Evolutionary conservation across 1,140 invertebrate genomes (phyloP), one percentile per base, ranked within the genome.

Genomic region (Leptestheria dahalacensis): DNA sequence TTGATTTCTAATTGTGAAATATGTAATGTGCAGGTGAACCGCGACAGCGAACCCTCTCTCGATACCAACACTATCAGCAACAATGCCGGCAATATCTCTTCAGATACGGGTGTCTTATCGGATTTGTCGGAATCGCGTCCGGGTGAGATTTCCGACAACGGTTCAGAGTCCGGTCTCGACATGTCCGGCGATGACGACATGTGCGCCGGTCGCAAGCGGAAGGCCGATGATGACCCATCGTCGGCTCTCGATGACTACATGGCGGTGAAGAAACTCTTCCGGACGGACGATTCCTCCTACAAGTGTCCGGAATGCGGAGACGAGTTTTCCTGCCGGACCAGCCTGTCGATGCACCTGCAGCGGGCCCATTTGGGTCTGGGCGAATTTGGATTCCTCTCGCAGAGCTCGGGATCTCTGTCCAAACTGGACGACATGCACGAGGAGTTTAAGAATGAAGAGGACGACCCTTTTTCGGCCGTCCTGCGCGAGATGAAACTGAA

Each of bases 401-500:
- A n/a, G n/a, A 54, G 52, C 66, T 21, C 71, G 75, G 26, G 68
- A 70, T 63, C 59, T 69, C 9, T 71, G 71, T 52, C 3, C 24
- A 33, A 15, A 10, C 58, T 57, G 12, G 62, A 65, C 28, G 57
- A 54, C 10, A 46, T 28, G 29, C 50, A 56, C 59, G 47, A 60
- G 24, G 60, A 61, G 20, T 59, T 47, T 48, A 46, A 24, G 33
- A 65, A 73, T 60, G 84, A 85, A 58, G 85, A 88, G 68, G 86
- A 66, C 54, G 64, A 90, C 64, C 79, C 80, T 23, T 88, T 88
- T 64, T 82, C 83, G 1, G 79, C 81, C 1, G 84, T 88, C 65
- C 87, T 88, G 58, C 75, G 87, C 1, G 81, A 83, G 59, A 89
- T 90, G 88, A 91, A 91, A 67, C 66, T 88, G 20, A 81, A 86